phyloP scores from a whole-genome alignment of 2,113 vertebrate genomes.

The Redunca redunca region DNA sequence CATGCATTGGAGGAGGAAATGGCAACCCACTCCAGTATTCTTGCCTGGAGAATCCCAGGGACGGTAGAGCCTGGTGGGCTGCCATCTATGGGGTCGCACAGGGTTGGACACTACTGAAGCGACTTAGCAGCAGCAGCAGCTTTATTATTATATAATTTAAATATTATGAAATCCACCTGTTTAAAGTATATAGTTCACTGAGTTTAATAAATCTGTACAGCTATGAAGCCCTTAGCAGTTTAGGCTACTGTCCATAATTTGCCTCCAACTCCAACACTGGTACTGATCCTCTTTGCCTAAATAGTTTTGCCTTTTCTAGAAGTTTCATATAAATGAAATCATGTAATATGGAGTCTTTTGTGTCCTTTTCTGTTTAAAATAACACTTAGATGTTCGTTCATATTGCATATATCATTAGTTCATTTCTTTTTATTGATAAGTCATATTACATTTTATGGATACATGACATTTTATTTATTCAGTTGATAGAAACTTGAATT shows the following conservation, averaged over 20 bases:
- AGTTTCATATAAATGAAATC: background rate
- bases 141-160: background rate
- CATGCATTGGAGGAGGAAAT: no score
- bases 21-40: no score
- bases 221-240: background rate
- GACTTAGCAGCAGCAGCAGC: background rate
- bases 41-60: no score
- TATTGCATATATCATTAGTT: background rate
- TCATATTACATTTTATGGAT: background rate
- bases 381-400: background rate
- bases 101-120: no score
- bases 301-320: background rate
- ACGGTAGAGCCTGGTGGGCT: no score
- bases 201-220: background rate
- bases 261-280: background rate
- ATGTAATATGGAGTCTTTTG: background rate
- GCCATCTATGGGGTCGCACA: no score
- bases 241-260: background rate
- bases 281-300: background rate
- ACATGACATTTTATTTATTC: background rate
- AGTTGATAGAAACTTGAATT: background rate
- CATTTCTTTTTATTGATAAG: background rate
- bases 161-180: background rate
- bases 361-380: background rate
- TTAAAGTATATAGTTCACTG: background rate